phyloP scores from a whole-genome alignment of 2,888 invertebrate species.

The Acanthococcus lagerstroemiae region DNA sequence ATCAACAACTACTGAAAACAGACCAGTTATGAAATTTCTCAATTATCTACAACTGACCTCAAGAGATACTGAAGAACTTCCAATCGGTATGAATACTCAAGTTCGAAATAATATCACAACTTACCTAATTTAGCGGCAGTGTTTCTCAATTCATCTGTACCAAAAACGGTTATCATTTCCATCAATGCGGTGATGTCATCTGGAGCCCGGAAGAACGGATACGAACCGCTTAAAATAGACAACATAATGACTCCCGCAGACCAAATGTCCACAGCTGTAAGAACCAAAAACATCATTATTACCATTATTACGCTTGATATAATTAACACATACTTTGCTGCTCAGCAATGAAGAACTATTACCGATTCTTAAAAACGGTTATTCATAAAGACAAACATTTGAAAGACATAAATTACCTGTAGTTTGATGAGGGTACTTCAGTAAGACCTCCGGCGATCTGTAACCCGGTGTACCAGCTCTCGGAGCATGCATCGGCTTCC shows the following conservation, averaged over 20 bases:
- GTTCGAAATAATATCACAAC: too few relatives aligned
- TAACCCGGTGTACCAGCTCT: slow-evolving; percentile 85
- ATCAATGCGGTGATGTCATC: slow-evolving; percentile 70
- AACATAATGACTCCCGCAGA: slow-evolving; percentile 76
- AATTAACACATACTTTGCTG: not conserved
- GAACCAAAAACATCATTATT: not conserved
- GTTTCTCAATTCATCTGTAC: slow-evolving; percentile 55
- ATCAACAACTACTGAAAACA: too few relatives aligned
- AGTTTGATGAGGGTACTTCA: slow-evolving; percentile 68
- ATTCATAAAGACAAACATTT: too few relatives aligned
- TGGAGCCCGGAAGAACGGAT: slow-evolving; percentile 73
- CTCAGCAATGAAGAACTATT: not conserved
- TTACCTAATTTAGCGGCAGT: slow-evolving; percentile 58
- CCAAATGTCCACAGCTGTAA: slow-evolving; percentile 75
- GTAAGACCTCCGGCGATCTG: slow-evolving; percentile 73
- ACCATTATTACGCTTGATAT: not conserved
- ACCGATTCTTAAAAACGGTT: not conserved
- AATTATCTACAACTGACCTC: too few relatives aligned
- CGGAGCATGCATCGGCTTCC: slow-evolving; percentile 58
- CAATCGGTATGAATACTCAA: too few relatives aligned
- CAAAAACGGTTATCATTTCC: slow-evolving; percentile 71
- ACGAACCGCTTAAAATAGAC: slow-evolving; percentile 63
- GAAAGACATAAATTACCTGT: slow-evolving; percentile 52
- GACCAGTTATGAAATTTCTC: too few relatives aligned
- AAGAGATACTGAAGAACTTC: too few relatives aligned